Base-by-base conservation (phyloP, 2,113 vertebrate genomes). In the Stomatorhinus ivindoensis region DNA sequence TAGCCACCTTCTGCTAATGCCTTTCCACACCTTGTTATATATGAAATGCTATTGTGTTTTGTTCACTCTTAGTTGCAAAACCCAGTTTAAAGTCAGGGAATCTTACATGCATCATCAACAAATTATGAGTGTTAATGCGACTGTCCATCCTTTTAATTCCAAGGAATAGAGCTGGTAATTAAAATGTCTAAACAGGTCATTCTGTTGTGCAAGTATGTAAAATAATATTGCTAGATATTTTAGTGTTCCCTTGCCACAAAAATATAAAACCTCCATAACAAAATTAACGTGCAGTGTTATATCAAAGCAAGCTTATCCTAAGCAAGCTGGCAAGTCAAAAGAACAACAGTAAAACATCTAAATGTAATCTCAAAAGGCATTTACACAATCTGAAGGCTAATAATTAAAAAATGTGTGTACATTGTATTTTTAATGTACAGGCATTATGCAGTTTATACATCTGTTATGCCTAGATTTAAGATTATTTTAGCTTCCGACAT, bases 1-100 rank as follows among this genome's bases (percentile, higher is more conserved):
- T 95, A 95, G 95, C 94, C 93, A 95, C 94, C 93, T 92, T 94
- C 93, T 95, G 95, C 95, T 95, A 95, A 94, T 95, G 95, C 95
- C 94, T 95, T 95, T 95, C 95, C 94, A 95, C 95, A 94, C 95
- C 93, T 94, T 31, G 48, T 86, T 50, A 61, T 31, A n/a, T 61
- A 65, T 42, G 87, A 51, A 53, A 15, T 51, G 48, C 50, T 31
- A 31, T 35, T 87, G 9, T 17, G 85, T 39, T 53, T 53, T 6
- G 19, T 53, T 3, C 48, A 10, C 35, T 35, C 15, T n/a, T 35
- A 31, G 82, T n/a, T 1, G 42, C 42, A 47, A 83, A n/a, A n/a
- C 46, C 82, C 44, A 84, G 82, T 42, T 69, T 69, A 69, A 69
- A 69, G 61, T 69, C n/a, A 44, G n/a, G 82, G 46, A 86, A 27